phyloP scores from a whole-genome alignment of 2,888 invertebrate genomes.

The Agonopterix subpropinquella region DNA sequence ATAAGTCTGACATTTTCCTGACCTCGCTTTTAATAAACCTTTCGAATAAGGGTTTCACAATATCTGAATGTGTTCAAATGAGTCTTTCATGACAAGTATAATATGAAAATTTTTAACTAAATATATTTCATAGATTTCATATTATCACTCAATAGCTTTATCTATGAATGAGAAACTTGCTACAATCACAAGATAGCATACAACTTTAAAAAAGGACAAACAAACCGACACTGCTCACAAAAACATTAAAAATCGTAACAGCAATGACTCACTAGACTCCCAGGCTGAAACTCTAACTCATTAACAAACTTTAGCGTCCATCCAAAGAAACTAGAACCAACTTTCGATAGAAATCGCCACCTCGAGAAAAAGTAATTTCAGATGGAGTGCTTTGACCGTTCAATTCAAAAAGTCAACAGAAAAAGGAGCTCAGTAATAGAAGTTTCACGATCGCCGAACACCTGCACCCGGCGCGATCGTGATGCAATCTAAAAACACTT shows the following conservation, averaged over 20 bases:
- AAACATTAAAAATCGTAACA: too few relatives aligned
- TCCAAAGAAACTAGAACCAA: constrained; percentile 1
- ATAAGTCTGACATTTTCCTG: constrained; percentile 10
- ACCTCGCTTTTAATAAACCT: background rate
- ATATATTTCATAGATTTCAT: too few relatives aligned
- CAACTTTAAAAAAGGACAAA: too few relatives aligned
- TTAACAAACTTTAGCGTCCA: constrained; percentile 16
- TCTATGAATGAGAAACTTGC: too few relatives aligned
- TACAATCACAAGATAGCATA: too few relatives aligned
- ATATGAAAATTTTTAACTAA: too few relatives aligned
- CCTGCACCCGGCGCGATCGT: constrained; percentile 28
- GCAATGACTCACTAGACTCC: too few relatives aligned
- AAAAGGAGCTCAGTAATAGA: constrained; percentile 31
- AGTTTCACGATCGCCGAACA: constrained; percentile 39
- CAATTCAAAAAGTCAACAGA: constrained; percentile 34
- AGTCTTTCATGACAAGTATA: too few relatives aligned
- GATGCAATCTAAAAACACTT: constrained; percentile 42
- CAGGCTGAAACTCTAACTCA: constrained; percentile 3
- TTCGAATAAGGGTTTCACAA: background rate
- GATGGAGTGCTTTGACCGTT: constrained; percentile 27
- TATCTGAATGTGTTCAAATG: too few relatives aligned
- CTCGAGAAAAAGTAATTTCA: constrained; percentile 3
- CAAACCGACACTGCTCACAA: too few relatives aligned
- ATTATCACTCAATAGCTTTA: too few relatives aligned
- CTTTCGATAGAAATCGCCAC: constrained; percentile 1